Evolutionary conservation across 2,888 invertebrate genomes (phyloP).

Genomic region (Nezara viridula): DNA sequence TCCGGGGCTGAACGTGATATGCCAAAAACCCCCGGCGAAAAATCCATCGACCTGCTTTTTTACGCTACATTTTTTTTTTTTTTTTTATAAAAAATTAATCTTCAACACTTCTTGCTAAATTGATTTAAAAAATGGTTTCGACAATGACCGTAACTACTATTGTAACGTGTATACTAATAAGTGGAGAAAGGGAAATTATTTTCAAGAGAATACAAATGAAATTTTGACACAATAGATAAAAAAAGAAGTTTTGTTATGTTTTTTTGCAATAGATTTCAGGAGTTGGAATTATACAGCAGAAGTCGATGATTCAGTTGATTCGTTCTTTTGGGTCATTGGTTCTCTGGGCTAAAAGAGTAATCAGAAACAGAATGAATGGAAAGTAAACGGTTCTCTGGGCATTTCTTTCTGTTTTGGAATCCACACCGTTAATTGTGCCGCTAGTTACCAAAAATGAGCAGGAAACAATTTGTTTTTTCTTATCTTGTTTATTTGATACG

Average conservation of each 20-base stretch:
- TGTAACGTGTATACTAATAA: too few species aligned
- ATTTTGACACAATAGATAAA: neutral
- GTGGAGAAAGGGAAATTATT: too few species aligned
- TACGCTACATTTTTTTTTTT: too few species aligned
- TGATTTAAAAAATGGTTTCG: neutral
- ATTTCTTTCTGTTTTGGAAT: neutral
- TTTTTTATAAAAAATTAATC: neutral
- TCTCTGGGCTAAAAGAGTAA: conserved; percentile 3
- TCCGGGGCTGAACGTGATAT: conserved; percentile 3
- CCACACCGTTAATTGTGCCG: neutral
- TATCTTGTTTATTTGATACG: neutral
- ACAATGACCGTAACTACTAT: neutral
- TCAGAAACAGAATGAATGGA: conserved; percentile 17
- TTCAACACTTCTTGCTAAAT: neutral
- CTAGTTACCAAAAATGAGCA: conserved; percentile 19
- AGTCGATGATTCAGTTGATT: conserved; percentile 3
- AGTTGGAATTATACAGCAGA: conserved; percentile 24
- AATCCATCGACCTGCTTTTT: neutral
- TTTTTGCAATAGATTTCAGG: neutral
- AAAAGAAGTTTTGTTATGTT: neutral
- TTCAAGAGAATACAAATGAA: neutral
- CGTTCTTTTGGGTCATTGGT: conserved; percentile 19
- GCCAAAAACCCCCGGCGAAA: neutral
- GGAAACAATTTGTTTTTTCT: neutral
- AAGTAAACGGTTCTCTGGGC: conserved; percentile 17